phyloP scores from a whole-genome alignment of 2,113 vertebrate species.

The Protobothrops flavoviridis region DNA sequence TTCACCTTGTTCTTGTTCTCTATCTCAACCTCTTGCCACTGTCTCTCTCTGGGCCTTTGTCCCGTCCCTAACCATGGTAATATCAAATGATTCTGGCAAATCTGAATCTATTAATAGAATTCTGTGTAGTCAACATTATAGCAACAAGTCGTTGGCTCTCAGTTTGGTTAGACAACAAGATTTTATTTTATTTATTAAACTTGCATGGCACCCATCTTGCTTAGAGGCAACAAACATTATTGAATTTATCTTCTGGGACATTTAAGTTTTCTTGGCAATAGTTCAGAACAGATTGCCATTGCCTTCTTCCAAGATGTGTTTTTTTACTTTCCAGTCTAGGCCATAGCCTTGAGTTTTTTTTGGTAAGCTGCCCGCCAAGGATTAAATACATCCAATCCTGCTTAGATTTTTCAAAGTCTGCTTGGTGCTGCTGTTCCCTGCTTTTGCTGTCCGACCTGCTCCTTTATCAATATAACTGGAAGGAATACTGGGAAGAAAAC shows the following conservation, averaged over 20 bases:
- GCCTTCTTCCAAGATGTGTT: background rate
- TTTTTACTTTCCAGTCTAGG: background rate
- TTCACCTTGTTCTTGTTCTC: background rate
- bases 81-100: background rate
- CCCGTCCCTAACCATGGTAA: background rate
- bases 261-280: background rate
- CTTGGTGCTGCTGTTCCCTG: background rate
- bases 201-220: background rate
- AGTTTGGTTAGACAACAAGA: background rate
- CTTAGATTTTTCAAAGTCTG: background rate
- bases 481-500: background rate
- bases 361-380: background rate
- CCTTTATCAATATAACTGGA: background rate
- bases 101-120: background rate
- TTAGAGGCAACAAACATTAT: background rate
- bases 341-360: background rate
- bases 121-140: background rate
- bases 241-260: background rate
- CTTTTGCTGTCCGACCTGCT: background rate
- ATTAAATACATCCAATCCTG: background rate
- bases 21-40: background rate
- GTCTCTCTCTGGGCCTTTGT: background rate
- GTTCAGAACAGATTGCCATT: background rate
- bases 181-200: background rate
- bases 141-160: background rate